These are phyloP conservation scores for Hyla sarda DNA, from an alignment of 2,113 vertebrate species.

Conservation along the genomic window DNA sequence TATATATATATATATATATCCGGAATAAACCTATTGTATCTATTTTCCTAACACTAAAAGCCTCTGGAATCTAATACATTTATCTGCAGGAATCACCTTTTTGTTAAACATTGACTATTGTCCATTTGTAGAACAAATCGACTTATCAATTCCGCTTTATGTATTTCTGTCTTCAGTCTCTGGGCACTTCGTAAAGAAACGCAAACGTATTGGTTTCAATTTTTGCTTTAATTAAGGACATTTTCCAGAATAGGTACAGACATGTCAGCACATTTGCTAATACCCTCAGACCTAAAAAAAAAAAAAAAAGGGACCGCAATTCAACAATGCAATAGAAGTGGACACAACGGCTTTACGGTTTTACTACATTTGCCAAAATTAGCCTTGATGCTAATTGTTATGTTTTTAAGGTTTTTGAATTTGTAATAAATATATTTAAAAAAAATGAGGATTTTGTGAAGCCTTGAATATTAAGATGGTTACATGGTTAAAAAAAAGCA, in stretches of 20 bases:
- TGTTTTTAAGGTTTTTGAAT: slow-evolving; percentile 21
- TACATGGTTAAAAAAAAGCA: background rate
- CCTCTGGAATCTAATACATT: background rate
- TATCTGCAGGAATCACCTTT: background rate
- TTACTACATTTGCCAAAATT: slow-evolving; percentile 43
- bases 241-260: background rate
- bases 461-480: background rate
- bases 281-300: background rate
- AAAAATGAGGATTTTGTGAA: background rate
- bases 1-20: too few species aligned
- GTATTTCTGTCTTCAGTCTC: slow-evolving; percentile 40
- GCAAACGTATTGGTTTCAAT: slow-evolving; percentile 33
- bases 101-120: background rate
- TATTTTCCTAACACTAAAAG: too few species aligned
- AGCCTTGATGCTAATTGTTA: slow-evolving; percentile 19
- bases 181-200: slow-evolving; percentile 23
- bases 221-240: slow-evolving; percentile 28
- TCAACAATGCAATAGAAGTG: background rate
- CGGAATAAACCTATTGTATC: too few species aligned
- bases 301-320: background rate
- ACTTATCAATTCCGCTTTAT: slow-evolving; percentile 20
- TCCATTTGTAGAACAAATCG: background rate
- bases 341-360: background rate
- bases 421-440: too few species aligned
- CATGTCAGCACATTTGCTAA: slow-evolving; percentile 15